Base-by-base conservation (phyloP, 2,888 invertebrate genomes). In the Calliphora vomitoria region DNA sequence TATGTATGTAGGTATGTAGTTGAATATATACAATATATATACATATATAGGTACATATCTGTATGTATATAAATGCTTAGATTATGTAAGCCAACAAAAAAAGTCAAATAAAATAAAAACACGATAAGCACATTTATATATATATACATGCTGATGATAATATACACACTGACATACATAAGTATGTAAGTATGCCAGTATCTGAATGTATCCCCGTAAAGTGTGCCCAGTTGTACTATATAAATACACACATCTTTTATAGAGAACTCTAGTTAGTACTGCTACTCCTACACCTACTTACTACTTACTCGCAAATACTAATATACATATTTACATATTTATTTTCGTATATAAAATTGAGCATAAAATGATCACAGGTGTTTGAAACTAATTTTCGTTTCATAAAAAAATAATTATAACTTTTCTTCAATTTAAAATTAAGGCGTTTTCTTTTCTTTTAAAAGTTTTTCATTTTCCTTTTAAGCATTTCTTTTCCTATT, bases 21-120 rank as follows among this genome's bases (percentile, higher is more conserved):
- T n/a, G n/a, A n/a, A n/a, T n/a, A n/a, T n/a, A n/a, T n/a, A n/a
- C n/a, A 38, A 47, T n/a, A 53, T 64, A 44, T 44, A 44, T 3
- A 4, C 6, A 44, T 44, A 44, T 4, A 3, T 44, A 44, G 1
- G 35, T 35, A 64, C 50, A 8, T 66, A 53, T 64, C 35, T 58
- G 41, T 79, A 79, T 44, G 50, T 44, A 71, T 68, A 50, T 66
- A 50, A 60, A n/a, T 64, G 75, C 66, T 60, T 53, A 80, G 79
- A 78, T 87, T 87, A 87, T 82, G 74, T 87, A 87, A 87, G 85
- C 44, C 75, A 60, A 66, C 60, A 79, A 44, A 18, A 79, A 47
- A 50, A 50, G 31, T 25, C 4, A 79, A 75, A 68, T 31, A 38
- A 62, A 71, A 20, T 31, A 62, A 55, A n/a, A 81, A 62, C 25